Base-by-base conservation (phyloP, 1,140 invertebrate genomes). In the Phortica variegata region DNA sequence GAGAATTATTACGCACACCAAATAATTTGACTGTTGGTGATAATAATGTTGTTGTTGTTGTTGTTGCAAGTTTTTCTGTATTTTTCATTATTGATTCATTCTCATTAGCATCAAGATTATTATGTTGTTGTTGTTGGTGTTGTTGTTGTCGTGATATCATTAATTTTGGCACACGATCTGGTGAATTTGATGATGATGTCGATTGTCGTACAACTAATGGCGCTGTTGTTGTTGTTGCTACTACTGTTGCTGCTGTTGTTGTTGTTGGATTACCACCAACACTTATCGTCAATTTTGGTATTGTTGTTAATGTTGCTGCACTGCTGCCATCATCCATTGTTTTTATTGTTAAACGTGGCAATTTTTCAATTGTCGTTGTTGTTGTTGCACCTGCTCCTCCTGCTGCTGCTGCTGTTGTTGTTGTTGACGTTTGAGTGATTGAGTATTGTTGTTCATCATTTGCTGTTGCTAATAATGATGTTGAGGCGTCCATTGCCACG, bases 111-210 rank as follows among this genome's bases (percentile, higher is more conserved):
- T 34, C 33, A 10, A 34, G 33, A 34, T 34, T 34, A n/a, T n/a
- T n/a, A n/a, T n/a, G n/a, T n/a, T n/a, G n/a, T n/a, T n/a, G 33
- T 34, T 34, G 6, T 20, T 37, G 7, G 29, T 46, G 32, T 58
- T 43, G n/a, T 36, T 53, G 38, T 29, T 56, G 70, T 55, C 37
- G 63, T 56, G 33, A 72, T 38, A 56, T 74, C 13, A 63, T 74
- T n/a, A 75, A 43, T 20, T 66, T 66, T 10, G 62, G 62, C 49
- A 66, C 53, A 18, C 50, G 41, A 8, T 48, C 51, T 26, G n/a
- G n/a, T n/a, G n/a, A n/a, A n/a, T n/a, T n/a, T n/a, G n/a, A n/a
- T n/a, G n/a, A n/a, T n/a, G n/a, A n/a, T n/a, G n/a, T n/a, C n/a
- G n/a, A n/a, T n/a, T n/a, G n/a, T n/a, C n/a, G n/a, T n/a, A n/a